Evolutionary conservation across 2,113 vertebrate species (phyloP).

Genomic region (Telmatochromis brichardi): DNA sequence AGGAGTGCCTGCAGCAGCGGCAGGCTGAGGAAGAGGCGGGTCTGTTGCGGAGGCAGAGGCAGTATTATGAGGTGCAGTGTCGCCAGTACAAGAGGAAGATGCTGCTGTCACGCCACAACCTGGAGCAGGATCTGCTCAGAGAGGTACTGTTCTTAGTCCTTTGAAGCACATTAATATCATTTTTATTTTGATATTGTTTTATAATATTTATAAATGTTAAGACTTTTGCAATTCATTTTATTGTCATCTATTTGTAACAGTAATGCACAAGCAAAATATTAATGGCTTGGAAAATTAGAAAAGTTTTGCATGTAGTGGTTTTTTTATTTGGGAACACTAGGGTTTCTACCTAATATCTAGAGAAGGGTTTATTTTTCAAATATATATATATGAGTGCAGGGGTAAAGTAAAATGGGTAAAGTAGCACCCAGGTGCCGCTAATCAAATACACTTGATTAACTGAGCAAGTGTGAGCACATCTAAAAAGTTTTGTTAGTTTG

Average conservation of each 20-base stretch:
- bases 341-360: neutral
- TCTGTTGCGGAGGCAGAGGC: conserved; percentile 81
- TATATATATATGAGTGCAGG: neutral
- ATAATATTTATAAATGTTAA: neutral
- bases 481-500: neutral
- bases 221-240: neutral
- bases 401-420: neutral
- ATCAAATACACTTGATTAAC: neutral
- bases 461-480: neutral
- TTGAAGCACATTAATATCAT: neutral
- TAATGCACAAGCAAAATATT: neutral
- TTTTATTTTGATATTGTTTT: neutral
- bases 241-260: neutral
- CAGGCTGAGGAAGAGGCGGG: conserved; percentile 86
- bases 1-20: conserved; percentile 84
- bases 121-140: conserved; percentile 87
- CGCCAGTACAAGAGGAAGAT: conserved; percentile 91
- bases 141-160: conserved; percentile 65
- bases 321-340: neutral
- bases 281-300: neutral
- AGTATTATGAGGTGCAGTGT: conserved; percentile 86
- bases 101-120: conserved; percentile 82
- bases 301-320: neutral
- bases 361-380: neutral
- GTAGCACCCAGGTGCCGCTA: neutral